A percentile compares a stretch with the other conserved stretches of the same genome.
These are phyloP conservation scores for Struthio camelus DNA, from an alignment of 2,113 vertebrate genomes.

Conservation along the genomic window DNA sequence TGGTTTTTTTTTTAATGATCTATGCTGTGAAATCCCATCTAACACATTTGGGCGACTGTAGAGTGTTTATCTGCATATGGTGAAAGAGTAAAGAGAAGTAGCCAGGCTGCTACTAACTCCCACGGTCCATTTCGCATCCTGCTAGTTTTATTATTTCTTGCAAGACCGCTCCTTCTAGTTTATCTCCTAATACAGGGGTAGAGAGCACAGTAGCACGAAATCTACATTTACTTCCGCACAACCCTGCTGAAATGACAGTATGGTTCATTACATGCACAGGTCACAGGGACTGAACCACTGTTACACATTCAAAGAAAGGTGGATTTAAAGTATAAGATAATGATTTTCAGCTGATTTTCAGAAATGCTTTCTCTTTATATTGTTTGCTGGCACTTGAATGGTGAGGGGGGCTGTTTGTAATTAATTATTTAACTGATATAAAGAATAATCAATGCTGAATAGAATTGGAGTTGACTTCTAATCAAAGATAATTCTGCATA, in stretches of 20 bases:
- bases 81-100: not conserved
- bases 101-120: not conserved
- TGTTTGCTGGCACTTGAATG: not conserved
- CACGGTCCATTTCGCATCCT: not conserved
- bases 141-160: not conserved
- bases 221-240: not conserved
- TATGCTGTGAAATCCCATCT: not conserved
- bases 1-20: not conserved
- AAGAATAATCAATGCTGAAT: not conserved
- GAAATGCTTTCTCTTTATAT: not conserved
- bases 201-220: not conserved
- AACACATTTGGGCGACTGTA: rapidly evolving
- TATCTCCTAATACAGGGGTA: not conserved
- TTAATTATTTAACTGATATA: slow-evolving; percentile 19
- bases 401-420: not conserved
- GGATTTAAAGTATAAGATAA: not conserved
- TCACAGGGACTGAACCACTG: rapidly evolving
- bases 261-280: rapidly evolving
- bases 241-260: rapidly evolving
- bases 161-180: not conserved
- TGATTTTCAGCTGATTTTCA: not conserved
- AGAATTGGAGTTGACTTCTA: slow-evolving; percentile 42
- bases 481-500: slow-evolving; percentile 38
- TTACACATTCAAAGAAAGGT: not conserved
- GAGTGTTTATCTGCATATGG: not conserved